A percentile compares a stretch with the other conserved stretches of the same genome.
phyloP scores from a whole-genome alignment of 2,113 vertebrate species.

The Carassius auratus region DNA sequence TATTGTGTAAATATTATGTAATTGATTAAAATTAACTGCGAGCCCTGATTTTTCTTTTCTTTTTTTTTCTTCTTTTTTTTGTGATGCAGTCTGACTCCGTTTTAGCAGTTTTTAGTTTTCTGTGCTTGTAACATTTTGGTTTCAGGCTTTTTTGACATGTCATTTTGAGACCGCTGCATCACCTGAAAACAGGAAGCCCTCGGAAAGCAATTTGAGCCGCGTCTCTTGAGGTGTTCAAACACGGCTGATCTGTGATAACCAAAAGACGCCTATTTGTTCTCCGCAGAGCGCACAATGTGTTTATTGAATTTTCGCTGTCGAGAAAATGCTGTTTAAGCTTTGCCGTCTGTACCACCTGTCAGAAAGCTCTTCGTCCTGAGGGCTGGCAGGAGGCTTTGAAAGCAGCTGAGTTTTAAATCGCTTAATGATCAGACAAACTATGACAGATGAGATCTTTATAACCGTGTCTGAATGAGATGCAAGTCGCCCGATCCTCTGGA shows the following conservation, averaged over 20 bases:
- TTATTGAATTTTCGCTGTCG: background rate
- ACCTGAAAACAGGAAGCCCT: background rate
- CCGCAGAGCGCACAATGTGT: background rate
- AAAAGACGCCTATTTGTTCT: constrained; percentile 10
- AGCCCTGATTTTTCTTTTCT: background rate
- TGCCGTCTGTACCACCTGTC: background rate
- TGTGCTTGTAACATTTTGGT: background rate
- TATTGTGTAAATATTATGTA: background rate
- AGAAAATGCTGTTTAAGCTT: background rate
- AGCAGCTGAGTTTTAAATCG: constrained; percentile 1
- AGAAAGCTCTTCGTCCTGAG: background rate
- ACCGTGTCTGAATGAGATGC: background rate
- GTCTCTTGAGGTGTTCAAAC: background rate
- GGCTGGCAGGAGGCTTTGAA: background rate
- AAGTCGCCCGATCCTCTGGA: background rate
- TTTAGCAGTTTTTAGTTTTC: background rate
- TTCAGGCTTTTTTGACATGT: background rate
- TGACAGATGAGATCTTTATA: constrained; percentile 8
- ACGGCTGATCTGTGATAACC: constrained; percentile 17
- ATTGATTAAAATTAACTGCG: background rate
- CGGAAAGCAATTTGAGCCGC: background rate
- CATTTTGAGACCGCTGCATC: background rate
- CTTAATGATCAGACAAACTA: constrained; percentile 27
- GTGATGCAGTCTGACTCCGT: background rate
- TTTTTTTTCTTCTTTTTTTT: background rate